Evolutionary conservation across 2,888 invertebrate genomes (phyloP).

Genomic region (Dilophus febrilis): DNA sequence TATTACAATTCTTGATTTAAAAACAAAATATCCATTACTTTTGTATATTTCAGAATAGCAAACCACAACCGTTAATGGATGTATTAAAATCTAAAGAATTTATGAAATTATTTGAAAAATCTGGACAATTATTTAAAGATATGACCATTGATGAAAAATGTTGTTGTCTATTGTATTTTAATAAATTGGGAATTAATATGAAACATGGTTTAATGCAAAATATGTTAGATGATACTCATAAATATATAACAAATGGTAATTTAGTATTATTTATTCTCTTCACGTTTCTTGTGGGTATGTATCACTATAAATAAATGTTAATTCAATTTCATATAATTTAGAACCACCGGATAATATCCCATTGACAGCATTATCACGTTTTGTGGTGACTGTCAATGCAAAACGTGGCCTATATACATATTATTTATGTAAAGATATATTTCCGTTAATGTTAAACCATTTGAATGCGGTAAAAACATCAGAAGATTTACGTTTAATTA

Average conservation of each 20-base stretch:
- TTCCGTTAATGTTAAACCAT: slow-evolving; percentile 25
- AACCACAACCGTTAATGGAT: no score
- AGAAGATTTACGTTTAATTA: slow-evolving; percentile 30
- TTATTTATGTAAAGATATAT: slow-evolving; percentile 23
- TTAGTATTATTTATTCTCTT: neutral
- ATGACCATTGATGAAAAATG: slow-evolving; percentile 28
- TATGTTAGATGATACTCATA: slow-evolving; percentile 19
- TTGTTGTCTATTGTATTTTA: slow-evolving; percentile 31
- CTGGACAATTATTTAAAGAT: slow-evolving; percentile 2
- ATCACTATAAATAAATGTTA: slow-evolving; percentile 1
- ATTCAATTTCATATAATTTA: no score
- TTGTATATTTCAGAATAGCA: no score
- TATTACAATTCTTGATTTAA: no score
- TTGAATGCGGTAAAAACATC: slow-evolving; percentile 21
- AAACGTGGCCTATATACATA: slow-evolving; percentile 27
- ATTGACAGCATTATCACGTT: slow-evolving; percentile 27
- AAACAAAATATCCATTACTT: no score
- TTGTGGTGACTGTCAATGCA: slow-evolving; percentile 27
- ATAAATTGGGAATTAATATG: slow-evolving; percentile 29
- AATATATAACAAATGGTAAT: slow-evolving; percentile 17
- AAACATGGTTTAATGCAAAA: slow-evolving; percentile 21
- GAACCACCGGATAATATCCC: slow-evolving; percentile 18
- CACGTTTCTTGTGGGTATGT: neutral
- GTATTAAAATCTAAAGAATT: no score
- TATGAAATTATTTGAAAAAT: neutral